Conservation (phyloP, 1,140 invertebrate genomes). For the Acromyrmex charruanus region DNA sequence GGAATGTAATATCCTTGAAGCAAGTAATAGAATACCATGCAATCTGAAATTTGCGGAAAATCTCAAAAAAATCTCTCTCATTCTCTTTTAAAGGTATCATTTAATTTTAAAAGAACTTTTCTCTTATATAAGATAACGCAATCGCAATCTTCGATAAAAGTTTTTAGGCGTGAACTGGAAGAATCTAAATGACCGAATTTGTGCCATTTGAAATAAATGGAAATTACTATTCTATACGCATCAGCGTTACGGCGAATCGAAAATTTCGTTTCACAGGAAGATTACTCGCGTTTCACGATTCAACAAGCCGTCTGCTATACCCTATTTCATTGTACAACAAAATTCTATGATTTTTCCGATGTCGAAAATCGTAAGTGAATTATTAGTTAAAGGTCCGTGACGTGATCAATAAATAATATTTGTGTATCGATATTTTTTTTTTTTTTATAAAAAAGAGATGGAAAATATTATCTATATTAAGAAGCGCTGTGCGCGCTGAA, state of each 20-base stretch:
- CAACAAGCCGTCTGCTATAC: neutral
- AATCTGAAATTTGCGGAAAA: conserved; percentile 7
- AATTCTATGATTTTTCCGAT: conserved; percentile 10
- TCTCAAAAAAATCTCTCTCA: neutral
- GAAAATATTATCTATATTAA: conserved; percentile 2
- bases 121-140: neutral
- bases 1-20: conserved; percentile 26
- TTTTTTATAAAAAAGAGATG: conserved; percentile 30
- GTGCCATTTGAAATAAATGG: conserved; percentile 2
- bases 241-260: neutral
- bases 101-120: neutral
- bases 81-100: neutral
- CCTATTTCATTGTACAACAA: neutral
- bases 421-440: too few species aligned
- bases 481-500: neutral
- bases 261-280: conserved; percentile 10
- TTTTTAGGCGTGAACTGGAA: neutral
- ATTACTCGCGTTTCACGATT: conserved; percentile 9
- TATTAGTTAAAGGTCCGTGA: conserved; percentile 40
- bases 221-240: neutral
- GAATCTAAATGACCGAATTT: conserved; percentile 8
- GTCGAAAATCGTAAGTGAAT: neutral
- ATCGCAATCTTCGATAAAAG: neutral
- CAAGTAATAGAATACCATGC: conserved; percentile 4
- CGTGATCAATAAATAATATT: conserved; percentile 39